Evolutionary conservation across 2,113 vertebrate genomes (phyloP).

Genomic region (Gambusia affinis): DNA sequence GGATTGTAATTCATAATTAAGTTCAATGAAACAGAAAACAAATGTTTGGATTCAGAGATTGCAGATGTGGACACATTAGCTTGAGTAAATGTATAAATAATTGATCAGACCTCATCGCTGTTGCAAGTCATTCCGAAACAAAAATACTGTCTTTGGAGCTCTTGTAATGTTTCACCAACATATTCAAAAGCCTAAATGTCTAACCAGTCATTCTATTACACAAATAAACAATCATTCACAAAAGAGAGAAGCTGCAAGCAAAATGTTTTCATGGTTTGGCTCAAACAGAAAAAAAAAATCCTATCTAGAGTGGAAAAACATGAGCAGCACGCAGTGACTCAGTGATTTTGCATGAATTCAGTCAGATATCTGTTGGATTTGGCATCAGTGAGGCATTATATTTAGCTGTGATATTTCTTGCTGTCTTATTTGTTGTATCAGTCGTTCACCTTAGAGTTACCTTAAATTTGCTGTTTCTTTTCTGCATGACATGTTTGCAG

Average conservation of each 20-base stretch:
- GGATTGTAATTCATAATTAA: not conserved
- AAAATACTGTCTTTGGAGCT: not conserved
- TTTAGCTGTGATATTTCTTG: slow-evolving; percentile 17
- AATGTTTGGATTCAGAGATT: not conserved
- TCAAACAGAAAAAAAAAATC: not conserved
- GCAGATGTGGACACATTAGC: not conserved
- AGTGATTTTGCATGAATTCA: slow-evolving; percentile 19
- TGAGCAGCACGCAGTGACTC: slow-evolving; percentile 43
- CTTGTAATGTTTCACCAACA: not conserved
- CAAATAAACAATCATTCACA: not conserved
- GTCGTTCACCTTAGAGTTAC: not conserved
- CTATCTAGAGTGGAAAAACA: slow-evolving; percentile 12
- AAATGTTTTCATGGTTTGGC: not conserved
- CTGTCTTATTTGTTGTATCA: slow-evolving; percentile 12
- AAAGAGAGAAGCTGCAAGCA: not conserved
- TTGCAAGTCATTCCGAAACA: not conserved
- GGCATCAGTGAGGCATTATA: not conserved
- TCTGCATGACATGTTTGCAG: too few species aligned
- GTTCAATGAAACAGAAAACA: not conserved
- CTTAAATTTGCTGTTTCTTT: not conserved
- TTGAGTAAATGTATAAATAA: not conserved
- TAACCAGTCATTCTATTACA: not conserved
- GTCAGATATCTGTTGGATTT: slow-evolving; percentile 1
- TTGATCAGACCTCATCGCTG: not conserved
- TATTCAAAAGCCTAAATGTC: not conserved